Conservation (phyloP, 2,113 vertebrate genomes). For the Quiscalus mexicanus region DNA sequence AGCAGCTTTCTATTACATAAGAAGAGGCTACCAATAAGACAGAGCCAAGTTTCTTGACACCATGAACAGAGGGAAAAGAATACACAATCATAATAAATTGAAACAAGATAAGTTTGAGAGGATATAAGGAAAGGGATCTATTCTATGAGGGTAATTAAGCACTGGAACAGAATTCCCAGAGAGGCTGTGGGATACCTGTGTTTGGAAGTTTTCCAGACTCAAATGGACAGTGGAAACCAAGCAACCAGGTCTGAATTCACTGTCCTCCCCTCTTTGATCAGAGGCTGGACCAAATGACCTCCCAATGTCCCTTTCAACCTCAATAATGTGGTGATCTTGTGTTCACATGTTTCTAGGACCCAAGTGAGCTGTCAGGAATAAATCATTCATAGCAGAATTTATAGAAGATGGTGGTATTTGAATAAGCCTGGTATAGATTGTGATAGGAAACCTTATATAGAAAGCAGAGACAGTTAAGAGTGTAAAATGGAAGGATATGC, state of each 20-base stretch:
- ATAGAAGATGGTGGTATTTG: not conserved
- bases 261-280: not conserved
- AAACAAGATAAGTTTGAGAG: not conserved
- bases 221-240: not conserved
- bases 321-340: not conserved
- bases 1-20: not conserved
- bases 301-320: not conserved
- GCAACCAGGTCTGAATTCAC: not conserved
- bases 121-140: not conserved
- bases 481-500: not conserved
- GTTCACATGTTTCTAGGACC: not conserved
- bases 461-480: not conserved
- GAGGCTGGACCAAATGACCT: not conserved
- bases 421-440: not conserved
- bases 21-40: not conserved
- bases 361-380: not conserved
- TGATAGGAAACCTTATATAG: not conserved
- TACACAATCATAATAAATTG: not conserved
- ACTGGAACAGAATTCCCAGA: not conserved
- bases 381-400: not conserved
- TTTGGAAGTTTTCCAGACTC: not conserved
- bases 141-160: not conserved
- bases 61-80: not conserved
- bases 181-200: fast-evolving
- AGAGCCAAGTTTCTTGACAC: not conserved